Conservation (phyloP, 1,140 invertebrate species). For the Tigriopus japonicus region DNA sequence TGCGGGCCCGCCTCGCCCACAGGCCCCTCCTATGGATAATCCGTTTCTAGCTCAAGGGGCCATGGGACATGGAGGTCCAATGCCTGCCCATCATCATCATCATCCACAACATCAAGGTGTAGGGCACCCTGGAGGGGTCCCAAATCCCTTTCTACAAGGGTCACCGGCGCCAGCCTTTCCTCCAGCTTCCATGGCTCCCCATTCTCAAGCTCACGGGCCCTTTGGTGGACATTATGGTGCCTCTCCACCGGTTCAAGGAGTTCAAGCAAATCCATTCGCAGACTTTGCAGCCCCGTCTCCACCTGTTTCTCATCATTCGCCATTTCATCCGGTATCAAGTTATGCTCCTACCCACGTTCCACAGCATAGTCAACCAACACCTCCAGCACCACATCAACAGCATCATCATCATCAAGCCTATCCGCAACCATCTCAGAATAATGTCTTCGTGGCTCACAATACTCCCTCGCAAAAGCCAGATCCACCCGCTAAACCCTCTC, state of each 20-base stretch:
- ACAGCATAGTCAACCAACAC: too few species aligned
- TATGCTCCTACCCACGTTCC: too few species aligned
- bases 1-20: neutral
- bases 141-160: neutral
- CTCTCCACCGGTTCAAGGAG: neutral
- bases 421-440: neutral
- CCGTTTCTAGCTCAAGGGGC: neutral
- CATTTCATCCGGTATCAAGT: too few species aligned
- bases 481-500: too few species aligned
- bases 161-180: neutral
- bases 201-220: neutral
- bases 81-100: too few species aligned
- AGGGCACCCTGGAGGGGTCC: neutral
- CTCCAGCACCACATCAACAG: too few species aligned
- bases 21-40: neutral
- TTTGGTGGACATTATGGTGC: neutral
- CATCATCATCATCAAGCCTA: neutral
- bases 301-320: too few species aligned
- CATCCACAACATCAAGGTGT: neutral
- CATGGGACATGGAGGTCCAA: too few species aligned
- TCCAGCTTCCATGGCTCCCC: neutral
- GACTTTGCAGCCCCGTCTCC: neutral
- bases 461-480: too few species aligned
- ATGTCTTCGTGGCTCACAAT: too few species aligned
- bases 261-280: constrained; percentile 11